A percentile compares a stretch with the other conserved stretches of the same genome.
phyloP scores from a whole-genome alignment of 2,113 vertebrate genomes.

The Notiomystis cincta region DNA sequence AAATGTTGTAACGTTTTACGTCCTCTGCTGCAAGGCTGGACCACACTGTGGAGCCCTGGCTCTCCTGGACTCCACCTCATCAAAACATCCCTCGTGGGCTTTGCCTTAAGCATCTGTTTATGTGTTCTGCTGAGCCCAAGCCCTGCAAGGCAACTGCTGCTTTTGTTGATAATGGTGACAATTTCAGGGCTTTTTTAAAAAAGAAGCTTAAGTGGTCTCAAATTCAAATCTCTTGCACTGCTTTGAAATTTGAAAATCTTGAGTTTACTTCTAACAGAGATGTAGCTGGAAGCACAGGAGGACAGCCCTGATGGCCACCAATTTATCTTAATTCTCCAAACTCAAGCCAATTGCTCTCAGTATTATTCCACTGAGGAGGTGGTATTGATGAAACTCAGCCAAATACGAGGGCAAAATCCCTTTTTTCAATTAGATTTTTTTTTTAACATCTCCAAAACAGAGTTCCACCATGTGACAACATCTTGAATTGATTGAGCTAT shows the following conservation, averaged over 20 bases:
- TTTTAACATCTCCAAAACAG: not conserved
- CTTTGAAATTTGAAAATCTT: not conserved
- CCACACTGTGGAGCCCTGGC: not conserved
- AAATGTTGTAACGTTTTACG: not conserved
- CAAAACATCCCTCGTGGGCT: not conserved
- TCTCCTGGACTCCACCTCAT: not conserved
- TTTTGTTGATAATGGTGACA: not conserved
- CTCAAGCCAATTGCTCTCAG: not conserved
- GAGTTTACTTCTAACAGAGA: not conserved
- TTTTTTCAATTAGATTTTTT: slow-evolving; percentile 23
- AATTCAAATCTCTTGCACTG: not conserved
- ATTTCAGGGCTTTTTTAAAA: not conserved
- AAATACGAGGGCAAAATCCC: slow-evolving; percentile 10
- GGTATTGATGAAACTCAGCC: slow-evolving; percentile 3
- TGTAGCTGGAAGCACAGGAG: not conserved
- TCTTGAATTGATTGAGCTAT: slow-evolving; percentile 45
- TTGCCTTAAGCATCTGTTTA: not conserved
- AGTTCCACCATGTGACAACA: slow-evolving; percentile 8
- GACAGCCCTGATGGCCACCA: not conserved
- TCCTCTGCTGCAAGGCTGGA: not conserved
- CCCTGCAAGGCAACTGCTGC: not conserved
- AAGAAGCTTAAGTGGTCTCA: not conserved
- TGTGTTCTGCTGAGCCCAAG: not conserved
- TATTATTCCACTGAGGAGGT: not conserved
- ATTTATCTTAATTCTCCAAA: not conserved